phyloP scores from a whole-genome alignment of 1,140 invertebrate genomes.

The Caenorhabditis inopinata region DNA sequence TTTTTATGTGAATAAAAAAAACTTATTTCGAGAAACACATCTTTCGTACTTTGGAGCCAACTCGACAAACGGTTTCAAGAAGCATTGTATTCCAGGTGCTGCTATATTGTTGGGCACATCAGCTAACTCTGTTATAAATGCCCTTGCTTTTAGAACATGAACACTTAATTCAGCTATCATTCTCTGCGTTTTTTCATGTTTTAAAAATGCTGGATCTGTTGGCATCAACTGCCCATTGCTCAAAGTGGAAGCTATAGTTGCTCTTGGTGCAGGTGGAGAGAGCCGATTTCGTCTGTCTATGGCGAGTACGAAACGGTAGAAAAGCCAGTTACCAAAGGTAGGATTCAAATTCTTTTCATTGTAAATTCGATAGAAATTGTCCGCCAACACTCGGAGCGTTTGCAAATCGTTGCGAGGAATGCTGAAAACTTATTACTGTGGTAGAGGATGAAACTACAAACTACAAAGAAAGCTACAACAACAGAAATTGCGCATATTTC shows the following conservation, averaged over 20 bases:
- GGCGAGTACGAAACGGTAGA: slow-evolving; percentile 11
- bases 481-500: too few relatives aligned
- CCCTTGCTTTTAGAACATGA: background rate
- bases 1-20: background rate
- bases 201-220: background rate
- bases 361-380: slow-evolving; percentile 20
- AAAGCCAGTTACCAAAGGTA: slow-evolving; percentile 19
- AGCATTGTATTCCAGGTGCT: slow-evolving; percentile 19
- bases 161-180: background rate
- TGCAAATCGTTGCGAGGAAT: slow-evolving; percentile 3
- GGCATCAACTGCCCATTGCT: background rate
- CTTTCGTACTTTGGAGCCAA: background rate
- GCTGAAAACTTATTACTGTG: background rate
- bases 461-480: background rate
- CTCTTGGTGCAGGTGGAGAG: slow-evolving; percentile 5
- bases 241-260: background rate
- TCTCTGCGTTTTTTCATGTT: background rate
- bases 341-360: slow-evolving; percentile 16
- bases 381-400: background rate
- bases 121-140: background rate
- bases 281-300: slow-evolving; percentile 13
- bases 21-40: background rate
- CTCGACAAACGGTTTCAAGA: slow-evolving; percentile 35
- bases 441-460: background rate
- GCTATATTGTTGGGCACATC: background rate